These are phyloP conservation scores for Vespertilio murinus DNA, from an alignment of 2,797 vertebrate species.

Conservation along the genomic window DNA sequence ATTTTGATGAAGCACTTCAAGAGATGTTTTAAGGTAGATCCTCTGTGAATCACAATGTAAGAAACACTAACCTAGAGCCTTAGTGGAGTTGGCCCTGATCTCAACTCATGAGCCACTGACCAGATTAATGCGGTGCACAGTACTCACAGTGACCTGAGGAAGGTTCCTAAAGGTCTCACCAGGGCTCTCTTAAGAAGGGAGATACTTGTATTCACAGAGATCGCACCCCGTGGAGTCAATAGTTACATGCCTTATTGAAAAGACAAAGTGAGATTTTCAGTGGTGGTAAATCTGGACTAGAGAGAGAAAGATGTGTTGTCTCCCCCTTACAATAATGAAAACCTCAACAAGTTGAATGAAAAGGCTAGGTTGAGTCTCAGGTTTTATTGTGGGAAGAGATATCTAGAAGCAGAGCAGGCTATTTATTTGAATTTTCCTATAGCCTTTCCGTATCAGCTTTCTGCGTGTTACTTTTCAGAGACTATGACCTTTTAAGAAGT, in stretches of 20 bases:
- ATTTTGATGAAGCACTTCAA: background rate
- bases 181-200: background rate
- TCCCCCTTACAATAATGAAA: background rate
- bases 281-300: background rate
- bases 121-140: background rate
- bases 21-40: background rate
- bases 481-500: conserved; percentile 67
- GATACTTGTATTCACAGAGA: background rate
- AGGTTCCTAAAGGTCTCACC: background rate
- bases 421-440: conserved; percentile 65
- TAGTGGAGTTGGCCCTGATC: background rate
- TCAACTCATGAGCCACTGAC: background rate
- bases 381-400: background rate
- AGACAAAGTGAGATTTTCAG: background rate
- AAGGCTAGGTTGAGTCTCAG: background rate
- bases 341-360: background rate
- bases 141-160: background rate
- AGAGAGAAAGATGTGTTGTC: background rate
- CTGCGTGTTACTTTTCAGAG: conserved; percentile 61
- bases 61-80: background rate
- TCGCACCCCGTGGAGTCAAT: background rate
- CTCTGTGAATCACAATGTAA: background rate
- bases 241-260: background rate
- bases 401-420: conserved; percentile 11
- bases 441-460: conserved; percentile 49